These are phyloP conservation scores for Sus cebifrons DNA, from an alignment of 2,797 vertebrate genomes.

Conservation along the genomic window DNA sequence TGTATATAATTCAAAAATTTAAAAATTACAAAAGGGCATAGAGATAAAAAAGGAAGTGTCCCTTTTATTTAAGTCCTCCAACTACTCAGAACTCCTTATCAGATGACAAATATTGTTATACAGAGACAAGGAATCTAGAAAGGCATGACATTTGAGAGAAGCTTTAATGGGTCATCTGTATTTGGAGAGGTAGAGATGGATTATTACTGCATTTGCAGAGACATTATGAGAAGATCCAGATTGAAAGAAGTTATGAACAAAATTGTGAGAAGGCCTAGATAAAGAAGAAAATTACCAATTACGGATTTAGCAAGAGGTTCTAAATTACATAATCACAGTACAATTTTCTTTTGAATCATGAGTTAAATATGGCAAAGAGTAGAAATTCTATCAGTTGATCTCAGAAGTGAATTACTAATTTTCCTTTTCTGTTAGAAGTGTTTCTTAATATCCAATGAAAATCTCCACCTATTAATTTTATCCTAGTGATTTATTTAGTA, in stretches of 20 bases:
- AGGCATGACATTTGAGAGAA: accelerated
- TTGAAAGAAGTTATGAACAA: constrained; percentile 11
- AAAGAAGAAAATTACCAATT: constrained; percentile 5
- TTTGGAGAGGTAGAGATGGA: neutral
- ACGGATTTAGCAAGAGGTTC: constrained; percentile 38
- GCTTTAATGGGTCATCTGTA: neutral
- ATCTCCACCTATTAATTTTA: constrained; percentile 66
- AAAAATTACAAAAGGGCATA: neutral
- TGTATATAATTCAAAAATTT: neutral
- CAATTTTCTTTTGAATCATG: constrained; percentile 9
- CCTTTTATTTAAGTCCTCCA: neutral
- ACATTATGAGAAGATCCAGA: neutral
- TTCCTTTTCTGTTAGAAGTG: constrained; percentile 39
- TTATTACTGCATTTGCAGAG: neutral
- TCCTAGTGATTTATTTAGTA: constrained; percentile 67
- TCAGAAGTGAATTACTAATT: constrained; percentile 59
- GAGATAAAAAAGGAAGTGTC: neutral
- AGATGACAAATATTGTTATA: neutral
- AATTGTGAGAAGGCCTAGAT: neutral
- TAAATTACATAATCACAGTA: constrained; percentile 16
- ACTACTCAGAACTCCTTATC: neutral
- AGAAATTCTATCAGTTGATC: constrained; percentile 27
- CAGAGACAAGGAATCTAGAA: neutral
- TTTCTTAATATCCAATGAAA: constrained; percentile 54
- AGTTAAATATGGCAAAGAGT: constrained; percentile 24